Base-by-base conservation (phyloP, 2,797 vertebrate genomes). In the Peromyscus aztecus region DNA sequence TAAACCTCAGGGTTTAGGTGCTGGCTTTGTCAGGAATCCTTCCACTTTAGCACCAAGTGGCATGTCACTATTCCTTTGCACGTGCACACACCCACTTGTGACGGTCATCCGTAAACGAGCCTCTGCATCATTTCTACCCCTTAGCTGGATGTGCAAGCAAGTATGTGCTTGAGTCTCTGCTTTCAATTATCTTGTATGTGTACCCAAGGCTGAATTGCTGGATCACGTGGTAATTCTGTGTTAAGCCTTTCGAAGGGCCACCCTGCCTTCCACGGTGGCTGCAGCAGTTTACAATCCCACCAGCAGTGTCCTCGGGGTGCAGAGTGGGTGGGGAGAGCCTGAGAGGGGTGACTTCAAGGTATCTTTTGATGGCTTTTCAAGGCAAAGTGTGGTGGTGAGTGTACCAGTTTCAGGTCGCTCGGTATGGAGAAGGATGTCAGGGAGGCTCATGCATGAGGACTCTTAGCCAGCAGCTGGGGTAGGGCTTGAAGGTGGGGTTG, bases 131-230 rank as follows among this genome's bases (percentile, higher is more conserved):
- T 40, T 46, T 52, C 57, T 10, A 1, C 14, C 21, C 16, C 19
- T 61, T 59, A 49, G 40, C 11, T 6, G 17, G 73, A 8, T 24
- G 5, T 59, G 34, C 4, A 9, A 1, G 0, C 6, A 9, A 1
- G 0, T 4, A 6, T 0, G 17, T 86, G 71, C 46, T 23, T 37
- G 29, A 90, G n/a, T 4, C 19, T 34, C 31, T 87, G n/a, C 67
- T 49, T 19, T 77, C 59, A 49, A 0, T 90, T 55, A 52, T 75
- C 78, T 24, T 31, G 57, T 34, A 14, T 46, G 6, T 40, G 34
- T 4, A 9, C 8, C 57, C 29, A 57, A 55, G 40, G n/a, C 10
- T 21, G 59, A 46, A 29, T 34, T 34, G 29, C 31, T 40, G 31
- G n/a, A 29, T 81, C 78, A n/a, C 2, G 1, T 40, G 57, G 37